Base-by-base conservation (phyloP, 2,888 invertebrate species). In the Griposia aprilina region DNA sequence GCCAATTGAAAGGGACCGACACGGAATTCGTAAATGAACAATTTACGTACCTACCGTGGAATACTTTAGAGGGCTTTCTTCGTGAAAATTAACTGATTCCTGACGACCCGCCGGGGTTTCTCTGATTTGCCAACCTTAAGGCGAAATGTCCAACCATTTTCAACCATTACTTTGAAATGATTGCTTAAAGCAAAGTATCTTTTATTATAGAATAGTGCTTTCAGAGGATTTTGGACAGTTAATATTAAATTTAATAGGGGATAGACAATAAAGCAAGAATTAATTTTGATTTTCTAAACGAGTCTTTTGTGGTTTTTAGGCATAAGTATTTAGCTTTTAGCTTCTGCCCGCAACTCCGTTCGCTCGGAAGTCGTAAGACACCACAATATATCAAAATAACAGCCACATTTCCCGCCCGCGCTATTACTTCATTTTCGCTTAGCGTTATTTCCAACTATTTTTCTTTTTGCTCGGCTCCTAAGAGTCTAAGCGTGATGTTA, bases 31-130 rank as follows among this genome's bases (percentile, higher is more conserved):
- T 76, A 87, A 90, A 89, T 89, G 90, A 90, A 90, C 88, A 90
- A 90, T 91, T 93, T 90, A 73, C 82, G 81, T 88, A 86, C 83
- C 82, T 86, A 85, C 83, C 55, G 69, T 66, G 36, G 81, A 87
- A 89, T 89, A 89, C 83, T 90, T 90, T 81, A 76, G 85, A 85
- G 83, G 83, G 83, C 80, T 86, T 86, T 88, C 76, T 82, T 78
- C 81, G 82, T 80, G 86, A 85, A 89, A 90, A 91, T 92, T 90
- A 91, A 90, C 90, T 80, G 85, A 84, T 80, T 84, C 86, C 77
- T 89, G 89, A 90, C 84, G 88, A 88, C 77, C 73, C 69, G 65
- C 80, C 74, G 82, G 80, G 78, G 84, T 84, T 84, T 84, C 73
- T 77, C 77, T 85, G 85, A 86, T 83, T 74, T 81, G 80, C 84